Evolutionary conservation across 2,888 invertebrate genomes (phyloP), one percentile per base, ranked within the genome.

Genomic region (Argyra leucocephala): DNA sequence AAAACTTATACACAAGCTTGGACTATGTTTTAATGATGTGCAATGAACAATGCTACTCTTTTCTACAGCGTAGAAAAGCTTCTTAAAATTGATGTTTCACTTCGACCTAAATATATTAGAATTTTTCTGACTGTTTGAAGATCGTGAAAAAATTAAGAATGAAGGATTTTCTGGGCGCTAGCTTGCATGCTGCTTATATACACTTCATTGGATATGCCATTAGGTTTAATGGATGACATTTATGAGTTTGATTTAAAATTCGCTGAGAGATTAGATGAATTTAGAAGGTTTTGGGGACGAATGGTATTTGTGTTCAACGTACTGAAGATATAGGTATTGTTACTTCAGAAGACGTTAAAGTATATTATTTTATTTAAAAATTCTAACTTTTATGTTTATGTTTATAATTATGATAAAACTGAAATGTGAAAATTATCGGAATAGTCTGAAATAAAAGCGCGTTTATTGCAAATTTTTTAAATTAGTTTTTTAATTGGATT

Each of bases 1-100:
- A 99, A 99, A 81, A 99, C 98, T 0, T 99, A 96, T 80, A 91
- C 91, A 2, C 98, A 98, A 79, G 98, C 97, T 0, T 98, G 65
- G 98, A 99, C 81, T 99, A 99, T 75, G 96, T 97, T 0, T 97
- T 97, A 0, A 98, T 98, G 97, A 98, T 99, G 98, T 93, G 93
- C 80, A 99, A 98, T 76, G 98, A 99, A 76, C 97, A 99, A 75
- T 93, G 93, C 74, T 99, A 90, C 80, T 94, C 96, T 1, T 76
- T 99, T 70, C n/a, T n/a, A n/a, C n/a, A 67, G 98, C 98, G 90
- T 98, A 0, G 99, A 99, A 78, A 98, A 97, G 74, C 83, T 99
- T 1, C 83, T 99, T 0, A 97, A 97, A 74, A 94, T 97, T 69
- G 93, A 96, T 37, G 85, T 96, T n/a, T 96, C 97, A 0, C 69